Conservation (phyloP, 2,888 invertebrate species). For the Vannuccia rotundouncinata region DNA sequence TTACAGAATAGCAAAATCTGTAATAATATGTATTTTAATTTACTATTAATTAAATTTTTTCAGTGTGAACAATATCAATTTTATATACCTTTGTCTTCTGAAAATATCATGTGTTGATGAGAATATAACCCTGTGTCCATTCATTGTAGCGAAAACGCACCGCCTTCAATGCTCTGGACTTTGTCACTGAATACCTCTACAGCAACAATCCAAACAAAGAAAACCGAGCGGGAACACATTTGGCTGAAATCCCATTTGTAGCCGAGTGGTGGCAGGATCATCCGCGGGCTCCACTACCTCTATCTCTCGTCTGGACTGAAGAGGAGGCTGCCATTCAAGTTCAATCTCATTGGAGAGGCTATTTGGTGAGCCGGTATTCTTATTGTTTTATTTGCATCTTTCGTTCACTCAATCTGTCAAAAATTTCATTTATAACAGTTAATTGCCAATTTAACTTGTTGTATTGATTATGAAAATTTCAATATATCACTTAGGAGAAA, state of each 20-base stretch:
- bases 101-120: too few relatives aligned
- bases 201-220: constrained; percentile 41
- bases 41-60: too few relatives aligned
- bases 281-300: constrained; percentile 54
- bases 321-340: constrained; percentile 54
- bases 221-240: background rate
- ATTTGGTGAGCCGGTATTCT: constrained; percentile 46
- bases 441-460: background rate
- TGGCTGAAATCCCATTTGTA: constrained; percentile 39
- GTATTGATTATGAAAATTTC: background rate
- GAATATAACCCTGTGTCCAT: background rate
- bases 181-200: constrained; percentile 53
- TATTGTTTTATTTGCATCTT: too few relatives aligned
- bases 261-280: constrained; percentile 32
- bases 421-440: too few relatives aligned
- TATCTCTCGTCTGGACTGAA: constrained; percentile 55
- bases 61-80: too few relatives aligned
- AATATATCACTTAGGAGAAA: background rate
- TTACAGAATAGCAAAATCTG: too few relatives aligned
- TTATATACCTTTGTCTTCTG: too few relatives aligned
- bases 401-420: too few relatives aligned
- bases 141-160: constrained; percentile 53
- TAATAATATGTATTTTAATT: too few relatives aligned
- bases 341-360: constrained; percentile 55
- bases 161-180: constrained; percentile 56